phyloP scores from a whole-genome alignment of 2,113 vertebrate genomes.

The Speoplatyrhinus poulsoni region DNA sequence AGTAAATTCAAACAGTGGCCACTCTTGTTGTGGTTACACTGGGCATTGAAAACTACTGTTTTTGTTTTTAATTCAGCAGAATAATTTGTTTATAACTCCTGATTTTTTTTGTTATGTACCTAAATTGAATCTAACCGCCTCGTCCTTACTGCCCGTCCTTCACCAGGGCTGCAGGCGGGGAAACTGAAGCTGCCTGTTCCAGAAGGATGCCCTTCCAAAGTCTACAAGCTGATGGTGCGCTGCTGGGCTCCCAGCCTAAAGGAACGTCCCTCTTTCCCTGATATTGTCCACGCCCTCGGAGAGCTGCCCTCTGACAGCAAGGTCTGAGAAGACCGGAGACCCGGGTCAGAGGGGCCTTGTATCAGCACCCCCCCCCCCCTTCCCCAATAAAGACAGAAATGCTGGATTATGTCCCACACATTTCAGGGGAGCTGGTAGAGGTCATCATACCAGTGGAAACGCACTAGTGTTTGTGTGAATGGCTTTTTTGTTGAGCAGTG shows the following conservation, averaged over 20 bases:
- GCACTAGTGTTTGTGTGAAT: constrained; percentile 28
- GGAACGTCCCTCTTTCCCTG: constrained; percentile 93
- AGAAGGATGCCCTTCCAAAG: constrained; percentile 87
- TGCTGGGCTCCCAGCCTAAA: constrained; percentile 93
- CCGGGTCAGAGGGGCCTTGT: constrained; percentile 13
- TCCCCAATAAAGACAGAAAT: constrained; percentile 55
- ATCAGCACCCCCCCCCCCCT: constrained; percentile 5
- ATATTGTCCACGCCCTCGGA: constrained; percentile 83
- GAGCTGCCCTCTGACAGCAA: constrained; percentile 88
- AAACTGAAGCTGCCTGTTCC: constrained; percentile 84
- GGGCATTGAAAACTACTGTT: no score
- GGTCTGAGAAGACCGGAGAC: constrained; percentile 75
- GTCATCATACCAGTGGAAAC: constrained; percentile 45
- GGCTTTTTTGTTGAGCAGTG: constrained; percentile 30
- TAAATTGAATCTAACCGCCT: background rate
- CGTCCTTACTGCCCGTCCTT: background rate
- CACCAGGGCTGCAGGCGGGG: constrained; percentile 84
- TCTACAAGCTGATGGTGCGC: constrained; percentile 90
- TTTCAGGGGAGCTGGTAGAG: constrained; percentile 71
- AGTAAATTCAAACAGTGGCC: no score
- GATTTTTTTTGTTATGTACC: background rate
- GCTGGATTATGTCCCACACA: constrained; percentile 70
- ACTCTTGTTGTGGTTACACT: no score
- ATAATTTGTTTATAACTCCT: no score
- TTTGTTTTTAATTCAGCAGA: no score